Evolutionary conservation across 1,140 invertebrate genomes (phyloP).

Genomic region (Oedothorax gibbosus): DNA sequence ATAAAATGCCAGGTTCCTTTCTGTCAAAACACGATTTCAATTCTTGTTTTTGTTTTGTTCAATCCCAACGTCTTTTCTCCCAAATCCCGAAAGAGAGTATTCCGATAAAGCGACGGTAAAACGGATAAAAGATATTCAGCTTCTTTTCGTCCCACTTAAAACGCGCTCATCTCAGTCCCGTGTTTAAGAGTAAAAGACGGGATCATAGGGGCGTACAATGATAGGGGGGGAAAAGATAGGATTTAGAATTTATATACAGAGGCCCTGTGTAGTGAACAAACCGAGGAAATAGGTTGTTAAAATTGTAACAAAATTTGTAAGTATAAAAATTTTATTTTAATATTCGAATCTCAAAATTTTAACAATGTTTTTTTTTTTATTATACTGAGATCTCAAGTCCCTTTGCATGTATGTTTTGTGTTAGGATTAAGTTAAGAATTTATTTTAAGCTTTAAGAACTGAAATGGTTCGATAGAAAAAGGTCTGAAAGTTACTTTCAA

Average conservation of each 20-base stretch:
- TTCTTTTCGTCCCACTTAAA: conserved; percentile 22
- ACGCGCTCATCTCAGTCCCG: conserved; percentile 15
- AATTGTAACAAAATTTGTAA: too few relatives aligned
- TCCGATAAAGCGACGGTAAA: conserved; percentile 30
- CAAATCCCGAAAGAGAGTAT: conserved; percentile 5
- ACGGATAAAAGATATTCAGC: conserved; percentile 43
- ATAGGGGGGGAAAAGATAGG: not conserved
- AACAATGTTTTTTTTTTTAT: too few relatives aligned
- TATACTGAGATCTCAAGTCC: too few relatives aligned
- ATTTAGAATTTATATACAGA: conserved; percentile 15
- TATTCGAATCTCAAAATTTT: too few relatives aligned
- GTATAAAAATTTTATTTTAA: too few relatives aligned
- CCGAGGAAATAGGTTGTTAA: not conserved
- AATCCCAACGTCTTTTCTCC: conserved; percentile 6
- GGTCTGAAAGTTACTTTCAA: too few relatives aligned
- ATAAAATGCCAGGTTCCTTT: too few relatives aligned
- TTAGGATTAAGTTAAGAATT: too few relatives aligned
- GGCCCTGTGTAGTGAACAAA: not conserved
- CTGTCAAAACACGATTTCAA: too few relatives aligned
- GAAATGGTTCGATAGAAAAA: too few relatives aligned
- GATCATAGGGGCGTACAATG: not conserved
- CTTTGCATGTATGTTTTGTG: too few relatives aligned
- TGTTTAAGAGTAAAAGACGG: conserved; percentile 1
- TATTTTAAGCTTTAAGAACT: too few relatives aligned
- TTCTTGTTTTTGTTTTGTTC: not conserved